phyloP scores from a whole-genome alignment of 2,113 vertebrate species.

The Microtus richardsoni region DNA sequence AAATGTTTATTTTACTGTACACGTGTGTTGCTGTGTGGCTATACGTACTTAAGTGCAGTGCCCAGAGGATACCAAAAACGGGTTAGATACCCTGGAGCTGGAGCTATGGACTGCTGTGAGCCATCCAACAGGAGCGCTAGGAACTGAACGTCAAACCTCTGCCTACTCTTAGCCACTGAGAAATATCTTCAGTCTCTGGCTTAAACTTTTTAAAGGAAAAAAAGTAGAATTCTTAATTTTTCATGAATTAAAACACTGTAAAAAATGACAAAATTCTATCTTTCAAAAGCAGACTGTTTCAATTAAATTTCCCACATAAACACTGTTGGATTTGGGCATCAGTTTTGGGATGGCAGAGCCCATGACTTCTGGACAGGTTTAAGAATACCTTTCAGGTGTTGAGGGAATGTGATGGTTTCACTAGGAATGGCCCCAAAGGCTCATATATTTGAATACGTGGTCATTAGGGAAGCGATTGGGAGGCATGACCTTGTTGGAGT shows the following conservation, averaged over 20 bases:
- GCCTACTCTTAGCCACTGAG: background rate
- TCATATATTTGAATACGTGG: background rate
- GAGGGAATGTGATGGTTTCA: background rate
- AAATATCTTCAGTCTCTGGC: background rate
- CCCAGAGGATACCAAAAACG: background rate
- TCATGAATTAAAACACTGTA: background rate
- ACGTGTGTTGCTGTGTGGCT: background rate
- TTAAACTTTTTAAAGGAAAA: background rate
- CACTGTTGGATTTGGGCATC: background rate
- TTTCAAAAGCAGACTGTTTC: background rate
- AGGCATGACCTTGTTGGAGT: background rate
- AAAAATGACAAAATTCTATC: constrained; percentile 3
- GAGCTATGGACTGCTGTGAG: background rate
- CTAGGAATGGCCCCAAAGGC: background rate
- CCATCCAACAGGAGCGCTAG: background rate
- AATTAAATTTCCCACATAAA: background rate
- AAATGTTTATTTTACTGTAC: background rate
- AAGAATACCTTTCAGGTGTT: background rate
- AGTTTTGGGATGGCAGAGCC: background rate
- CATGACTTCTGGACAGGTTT: background rate
- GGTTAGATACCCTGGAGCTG: background rate
- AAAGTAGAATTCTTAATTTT: background rate
- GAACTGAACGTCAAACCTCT: background rate
- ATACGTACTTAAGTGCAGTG: background rate
- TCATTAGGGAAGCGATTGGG: background rate